Base-by-base conservation (phyloP, 2,797 vertebrate genomes). In the Geotrypetes seraphini region DNA sequence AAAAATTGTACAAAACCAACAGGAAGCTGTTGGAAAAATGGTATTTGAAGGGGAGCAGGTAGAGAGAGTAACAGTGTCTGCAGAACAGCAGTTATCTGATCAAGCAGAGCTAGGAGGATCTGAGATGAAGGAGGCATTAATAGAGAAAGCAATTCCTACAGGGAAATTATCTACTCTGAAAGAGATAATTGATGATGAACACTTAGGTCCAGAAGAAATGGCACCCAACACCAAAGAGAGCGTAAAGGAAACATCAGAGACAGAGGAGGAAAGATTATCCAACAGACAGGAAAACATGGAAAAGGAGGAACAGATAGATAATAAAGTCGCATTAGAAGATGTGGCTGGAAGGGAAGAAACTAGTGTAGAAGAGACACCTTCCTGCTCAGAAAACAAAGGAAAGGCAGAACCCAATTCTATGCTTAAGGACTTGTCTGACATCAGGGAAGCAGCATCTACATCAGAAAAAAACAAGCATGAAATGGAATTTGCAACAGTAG, bases 111-210 rank as follows among this genome's bases (percentile, higher is more conserved):
- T 41, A 12, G 31, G 10, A 10, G 2, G 5, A 2, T 2, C 5
- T 2, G 11, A 1, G 2, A 10, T 21, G 10, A 3, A 0, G n/a
- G 13, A 12, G 2, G 13, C 0, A 2, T 20, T 9, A 5, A 3
- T 3, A 2, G 17, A 7, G 4, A 7, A 0, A 7, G 19, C 1
- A 5, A 15, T 8, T 8, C 15, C 1, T 0, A 2, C 11, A 1
- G 28, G 2, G 1, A 25, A 8, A 10, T 25, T 4, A 12, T 1
- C 22, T 3, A 0, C 7, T 2, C 19, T 17, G 1, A 19, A 7
- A 2, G 7, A 5, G 7, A 26, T n/a, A 20, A 22, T 5, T n/a
- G n/a, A n/a, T 8, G 16, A 21, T n/a, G 7, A 0, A 3, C 27
- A 34, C 2, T n/a, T 2, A 5, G 11, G 2, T 8, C 14, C 5